Evolutionary conservation across 2,113 vertebrate genomes (phyloP).

Genomic region (Ariopsis seemanni): DNA sequence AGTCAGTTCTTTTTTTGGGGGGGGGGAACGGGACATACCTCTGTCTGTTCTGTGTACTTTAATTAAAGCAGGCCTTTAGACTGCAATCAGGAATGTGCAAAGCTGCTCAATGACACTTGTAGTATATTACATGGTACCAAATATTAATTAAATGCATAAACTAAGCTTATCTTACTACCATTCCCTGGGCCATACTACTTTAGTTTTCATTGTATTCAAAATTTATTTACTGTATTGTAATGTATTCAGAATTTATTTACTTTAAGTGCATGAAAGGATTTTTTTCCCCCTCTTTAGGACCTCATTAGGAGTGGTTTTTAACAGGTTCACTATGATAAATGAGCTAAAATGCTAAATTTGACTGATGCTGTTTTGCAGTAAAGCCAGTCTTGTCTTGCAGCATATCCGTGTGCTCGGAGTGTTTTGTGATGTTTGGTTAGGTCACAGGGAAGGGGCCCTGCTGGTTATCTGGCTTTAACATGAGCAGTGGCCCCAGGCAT

Average conservation of each 20-base stretch:
- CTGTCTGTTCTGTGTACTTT: neutral
- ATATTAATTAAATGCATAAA: neutral
- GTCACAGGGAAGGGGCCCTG: constrained; percentile 52
- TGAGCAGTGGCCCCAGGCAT: constrained; percentile 60
- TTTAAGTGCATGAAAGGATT: too few relatives aligned
- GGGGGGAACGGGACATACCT: neutral
- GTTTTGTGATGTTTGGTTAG: constrained; percentile 37
- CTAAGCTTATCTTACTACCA: too few relatives aligned
- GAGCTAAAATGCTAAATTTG: neutral
- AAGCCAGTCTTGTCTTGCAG: constrained; percentile 3
- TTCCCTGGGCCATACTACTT: neutral
- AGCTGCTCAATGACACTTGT: neutral
- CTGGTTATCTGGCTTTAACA: constrained; percentile 68
- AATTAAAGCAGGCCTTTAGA: neutral
- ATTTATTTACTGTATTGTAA: too few relatives aligned
- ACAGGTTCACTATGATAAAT: neutral
- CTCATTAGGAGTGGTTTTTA: neutral
- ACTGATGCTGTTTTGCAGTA: neutral
- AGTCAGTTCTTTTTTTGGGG: neutral
- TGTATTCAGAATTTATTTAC: too few relatives aligned
- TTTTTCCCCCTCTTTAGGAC: neutral
- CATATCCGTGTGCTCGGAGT: constrained; percentile 52
- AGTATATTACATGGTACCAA: neutral
- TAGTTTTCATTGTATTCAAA: neutral
- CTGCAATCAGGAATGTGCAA: neutral